Evolutionary conservation across 2,797 vertebrate species (phyloP), one percentile per base, ranked within the genome.

Genomic region (Allobates femoralis): DNA sequence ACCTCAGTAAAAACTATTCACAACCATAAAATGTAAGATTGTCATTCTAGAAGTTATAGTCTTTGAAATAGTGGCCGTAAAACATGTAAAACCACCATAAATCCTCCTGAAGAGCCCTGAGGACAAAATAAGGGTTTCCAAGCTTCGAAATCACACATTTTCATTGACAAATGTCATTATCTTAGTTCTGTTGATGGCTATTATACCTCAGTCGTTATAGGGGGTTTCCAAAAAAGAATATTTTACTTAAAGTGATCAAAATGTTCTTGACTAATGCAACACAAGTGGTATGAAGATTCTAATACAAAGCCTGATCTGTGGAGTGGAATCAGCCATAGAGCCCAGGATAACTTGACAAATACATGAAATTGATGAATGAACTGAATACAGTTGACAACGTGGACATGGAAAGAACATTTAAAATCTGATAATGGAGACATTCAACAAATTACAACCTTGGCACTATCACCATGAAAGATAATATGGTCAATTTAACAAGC

Each of bases 351-450:
- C 23, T 60, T 58, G 23, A 37, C 80, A 83, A 34, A 56, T 73
- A 23, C 55, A 84, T 30, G 26, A 53, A 84, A 66, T 32, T 81
- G 81, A 84, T 83, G 67, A 83, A 73, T 83, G 81, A 58, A 69
- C 51, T 41, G 30, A 37, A 55, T 73, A 19, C 32, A 30, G 23
- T 34, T 82, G 56, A 60, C 37, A 56, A 37, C 23, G 55, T 75
- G 81, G 23, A 74, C 32, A 75, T 30, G 55, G 69, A 75, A 75
- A 62, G 81, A 83, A 58, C 81, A 83, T 37, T 28, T 51, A 11
- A 46, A 60, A 83, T 83, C 81, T 46, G 81, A 83, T 83, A 74
- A 83, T 55, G 14, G 81, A 73, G 53, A 62, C 81, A 74, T 83
- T 74, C 34, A 23, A 75, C 81, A 75, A 62, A 30, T 32, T 71